Percentiles rank a stretch among this genome's conserved stretches.
Evolutionary conservation across 2,888 invertebrate species (phyloP).

Genomic region (Drosophila algonquin): DNA sequence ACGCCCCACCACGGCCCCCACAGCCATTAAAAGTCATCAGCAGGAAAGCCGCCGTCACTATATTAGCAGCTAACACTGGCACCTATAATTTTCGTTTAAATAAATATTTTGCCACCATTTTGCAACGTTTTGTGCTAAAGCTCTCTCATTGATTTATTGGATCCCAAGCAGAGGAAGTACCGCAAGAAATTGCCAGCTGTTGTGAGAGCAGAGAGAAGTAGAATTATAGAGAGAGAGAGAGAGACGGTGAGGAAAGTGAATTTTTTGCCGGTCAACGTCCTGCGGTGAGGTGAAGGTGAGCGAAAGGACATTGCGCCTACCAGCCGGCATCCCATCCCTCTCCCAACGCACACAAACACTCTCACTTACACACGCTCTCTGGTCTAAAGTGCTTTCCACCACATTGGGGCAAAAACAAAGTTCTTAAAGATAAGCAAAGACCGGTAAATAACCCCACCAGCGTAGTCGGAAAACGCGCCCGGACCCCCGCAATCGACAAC

Average conservation of each 20-base stretch:
- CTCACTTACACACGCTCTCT: neutral
- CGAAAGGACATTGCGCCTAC: conserved; percentile 62
- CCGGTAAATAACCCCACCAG: conserved; percentile 21
- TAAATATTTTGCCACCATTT: conserved; percentile 49
- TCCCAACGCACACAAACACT: conserved; percentile 9
- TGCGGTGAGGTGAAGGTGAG: conserved; percentile 65
- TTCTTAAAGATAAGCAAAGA: conserved; percentile 36
- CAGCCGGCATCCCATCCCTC: conserved; percentile 37
- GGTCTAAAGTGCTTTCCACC: conserved; percentile 13
- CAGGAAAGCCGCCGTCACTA: conserved; percentile 4
- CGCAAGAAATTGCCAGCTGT: conserved; percentile 64
- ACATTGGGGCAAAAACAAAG: conserved; percentile 32
- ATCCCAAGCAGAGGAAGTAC: conserved; percentile 19
- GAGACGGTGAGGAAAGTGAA: conserved; percentile 39
- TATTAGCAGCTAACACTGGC: conserved; percentile 32
- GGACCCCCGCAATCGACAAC: neutral
- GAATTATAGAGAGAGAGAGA: conserved; percentile 41
- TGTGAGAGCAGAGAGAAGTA: conserved; percentile 53
- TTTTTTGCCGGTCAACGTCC: neutral
- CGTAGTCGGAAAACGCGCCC: neutral
- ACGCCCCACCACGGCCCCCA: conserved; percentile 18
- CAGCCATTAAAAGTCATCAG: conserved; percentile 23
- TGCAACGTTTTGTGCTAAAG: conserved; percentile 29
- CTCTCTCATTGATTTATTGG: conserved; percentile 68
- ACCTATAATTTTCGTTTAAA: conserved; percentile 24